Conservation (phyloP, 2,888 invertebrate species). For the Plebejus anna region DNA sequence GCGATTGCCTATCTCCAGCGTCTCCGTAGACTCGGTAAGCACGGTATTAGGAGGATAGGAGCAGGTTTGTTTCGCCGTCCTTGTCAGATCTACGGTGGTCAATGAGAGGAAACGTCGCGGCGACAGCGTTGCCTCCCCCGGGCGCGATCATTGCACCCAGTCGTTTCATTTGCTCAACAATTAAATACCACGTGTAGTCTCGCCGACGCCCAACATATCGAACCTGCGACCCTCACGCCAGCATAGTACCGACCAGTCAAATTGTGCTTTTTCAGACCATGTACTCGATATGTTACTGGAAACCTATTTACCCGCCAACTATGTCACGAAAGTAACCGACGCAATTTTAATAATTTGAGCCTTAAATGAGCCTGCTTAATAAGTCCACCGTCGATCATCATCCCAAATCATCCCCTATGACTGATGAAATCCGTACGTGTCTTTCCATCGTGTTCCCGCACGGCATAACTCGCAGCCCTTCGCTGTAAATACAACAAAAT, state of each 20-base stretch:
- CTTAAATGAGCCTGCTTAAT: neutral
- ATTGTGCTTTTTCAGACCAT: conserved; percentile 31
- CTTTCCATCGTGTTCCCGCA: neutral
- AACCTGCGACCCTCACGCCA: conserved; percentile 24
- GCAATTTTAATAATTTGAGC: neutral
- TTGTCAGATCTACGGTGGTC: neutral
- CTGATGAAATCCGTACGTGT: neutral
- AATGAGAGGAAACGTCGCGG: neutral
- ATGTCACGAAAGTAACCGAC: conserved; percentile 15
- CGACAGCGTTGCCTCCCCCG: neutral
- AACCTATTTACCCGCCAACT: neutral
- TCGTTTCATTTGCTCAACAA: conserved; percentile 55
- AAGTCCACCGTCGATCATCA: neutral
- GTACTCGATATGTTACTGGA: conserved; percentile 19
- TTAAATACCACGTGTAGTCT: conserved; percentile 32
- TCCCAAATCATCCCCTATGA: neutral
- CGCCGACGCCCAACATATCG: conserved; percentile 22
- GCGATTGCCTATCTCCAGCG: neutral
- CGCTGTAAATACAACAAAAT: neutral
- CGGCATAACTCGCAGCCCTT: neutral
- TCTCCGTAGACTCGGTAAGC: neutral
- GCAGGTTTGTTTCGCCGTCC: neutral
- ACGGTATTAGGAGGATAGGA: neutral
- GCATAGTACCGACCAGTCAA: conserved; percentile 18
- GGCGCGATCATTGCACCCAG: conserved; percentile 53